Conservation (phyloP, 2,113 vertebrate species). For the Maccullochella peelii region DNA sequence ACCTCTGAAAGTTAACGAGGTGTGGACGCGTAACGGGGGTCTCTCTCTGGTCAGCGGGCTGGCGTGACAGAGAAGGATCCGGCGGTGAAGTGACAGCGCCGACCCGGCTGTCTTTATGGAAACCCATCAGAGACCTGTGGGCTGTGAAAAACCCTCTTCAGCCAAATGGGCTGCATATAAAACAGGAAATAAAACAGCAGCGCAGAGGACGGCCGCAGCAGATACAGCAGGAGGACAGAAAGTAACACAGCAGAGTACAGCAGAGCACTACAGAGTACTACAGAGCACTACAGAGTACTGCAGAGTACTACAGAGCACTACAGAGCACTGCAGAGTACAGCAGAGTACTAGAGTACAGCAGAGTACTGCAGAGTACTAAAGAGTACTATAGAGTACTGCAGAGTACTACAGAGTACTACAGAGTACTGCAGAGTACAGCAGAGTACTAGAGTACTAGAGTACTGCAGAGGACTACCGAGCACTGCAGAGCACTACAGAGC, state of each 20-base stretch:
- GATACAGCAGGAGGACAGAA: constrained; percentile 26
- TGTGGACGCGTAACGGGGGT: constrained; percentile 54
- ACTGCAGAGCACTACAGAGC: no score
- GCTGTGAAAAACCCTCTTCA: constrained; percentile 74
- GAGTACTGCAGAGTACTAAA: no score
- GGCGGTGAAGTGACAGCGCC: constrained; percentile 50
- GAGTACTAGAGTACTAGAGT: no score
- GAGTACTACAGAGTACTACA: no score
- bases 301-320: no score
- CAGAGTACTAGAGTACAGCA: no score
- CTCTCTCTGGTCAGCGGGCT: constrained; percentile 59
- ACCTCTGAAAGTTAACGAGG: constrained; percentile 76
- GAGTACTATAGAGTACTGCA: no score
- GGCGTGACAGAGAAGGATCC: constrained; percentile 56
- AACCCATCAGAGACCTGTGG: constrained; percentile 70
- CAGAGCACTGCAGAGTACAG: no score
- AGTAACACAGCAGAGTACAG: not conserved
- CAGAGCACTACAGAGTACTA: no score
- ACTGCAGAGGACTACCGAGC: no score
- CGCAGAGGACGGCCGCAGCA: constrained; percentile 36
- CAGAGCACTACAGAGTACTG: no score
- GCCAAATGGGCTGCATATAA: constrained; percentile 71
- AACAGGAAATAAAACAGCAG: constrained; percentile 63
- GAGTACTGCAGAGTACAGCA: no score
- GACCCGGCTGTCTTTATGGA: constrained; percentile 58